Evolutionary conservation across 1,140 invertebrate species (phyloP).

Genomic region (Conus betulinus): DNA sequence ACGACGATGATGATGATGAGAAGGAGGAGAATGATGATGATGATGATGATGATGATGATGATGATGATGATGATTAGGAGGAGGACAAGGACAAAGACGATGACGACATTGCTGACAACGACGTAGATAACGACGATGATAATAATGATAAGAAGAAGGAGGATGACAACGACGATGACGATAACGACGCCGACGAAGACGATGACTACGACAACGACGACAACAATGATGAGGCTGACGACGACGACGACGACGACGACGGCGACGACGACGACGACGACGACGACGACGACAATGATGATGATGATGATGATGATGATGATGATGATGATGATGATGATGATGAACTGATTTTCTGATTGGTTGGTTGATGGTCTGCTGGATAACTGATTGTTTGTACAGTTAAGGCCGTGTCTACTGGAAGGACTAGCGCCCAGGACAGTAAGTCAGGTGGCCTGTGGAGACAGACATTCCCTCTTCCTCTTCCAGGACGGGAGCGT

Average conservation of each 20-base stretch:
- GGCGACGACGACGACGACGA: neutral
- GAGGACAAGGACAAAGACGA: neutral
- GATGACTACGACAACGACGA: neutral
- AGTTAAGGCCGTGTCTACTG: neutral
- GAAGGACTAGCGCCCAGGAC: constrained; percentile 8
- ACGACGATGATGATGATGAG: neutral
- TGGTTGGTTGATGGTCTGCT: too few species aligned
- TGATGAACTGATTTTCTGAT: too few species aligned
- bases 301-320: neutral
- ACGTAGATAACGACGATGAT: too few species aligned
- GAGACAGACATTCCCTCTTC: constrained; percentile 66
- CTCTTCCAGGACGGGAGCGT: constrained; percentile 58
- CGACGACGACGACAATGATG: neutral
- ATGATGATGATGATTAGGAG: neutral
- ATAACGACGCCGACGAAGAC: neutral
- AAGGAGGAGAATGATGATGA: neutral
- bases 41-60: constrained; percentile 8
- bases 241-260: neutral
- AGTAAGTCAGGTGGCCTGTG: constrained; percentile 61
- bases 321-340: too few species aligned
- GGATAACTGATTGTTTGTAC: neutral
- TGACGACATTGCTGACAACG: neutral
- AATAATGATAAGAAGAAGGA: constrained; percentile 20
- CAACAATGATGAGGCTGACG: neutral
- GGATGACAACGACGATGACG: neutral